phyloP scores from a whole-genome alignment of 2,888 invertebrate genomes.

The Trimorus sp. region DNA sequence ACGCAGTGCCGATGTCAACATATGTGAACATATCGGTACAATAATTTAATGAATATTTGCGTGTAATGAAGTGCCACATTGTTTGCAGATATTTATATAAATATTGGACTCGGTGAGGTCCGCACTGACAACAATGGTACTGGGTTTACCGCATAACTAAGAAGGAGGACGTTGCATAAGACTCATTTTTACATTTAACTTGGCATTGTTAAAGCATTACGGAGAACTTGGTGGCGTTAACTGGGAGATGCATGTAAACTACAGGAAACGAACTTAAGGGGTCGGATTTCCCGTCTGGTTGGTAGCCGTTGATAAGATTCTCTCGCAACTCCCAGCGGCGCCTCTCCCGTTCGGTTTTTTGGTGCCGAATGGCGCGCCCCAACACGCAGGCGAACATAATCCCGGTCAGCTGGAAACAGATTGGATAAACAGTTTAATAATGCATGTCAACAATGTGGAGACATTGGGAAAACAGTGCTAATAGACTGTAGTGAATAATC shows the following conservation, averaged over 20 bases:
- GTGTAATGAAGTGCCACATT: no score
- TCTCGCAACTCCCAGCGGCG: slow-evolving; percentile 87
- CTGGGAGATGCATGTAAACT: slow-evolving; percentile 75
- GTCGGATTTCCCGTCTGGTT: slow-evolving; percentile 78
- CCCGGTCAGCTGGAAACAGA: slow-evolving; percentile 87
- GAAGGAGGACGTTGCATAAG: no score
- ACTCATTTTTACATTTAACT: neutral
- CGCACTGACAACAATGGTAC: no score
- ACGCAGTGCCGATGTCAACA: no score
- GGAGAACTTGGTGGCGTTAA: slow-evolving; percentile 63
- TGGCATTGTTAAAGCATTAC: slow-evolving; percentile 42
- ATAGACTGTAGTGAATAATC: no score
- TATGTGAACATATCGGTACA: no score
- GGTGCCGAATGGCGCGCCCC: slow-evolving; percentile 91
- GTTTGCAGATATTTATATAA: no score
- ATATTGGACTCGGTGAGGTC: no score
- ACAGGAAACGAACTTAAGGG: slow-evolving; percentile 76
- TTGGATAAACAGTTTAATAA: neutral
- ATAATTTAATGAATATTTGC: neutral
- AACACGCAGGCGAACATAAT: slow-evolving; percentile 94
- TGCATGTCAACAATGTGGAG: no score
- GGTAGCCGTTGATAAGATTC: slow-evolving; percentile 82
- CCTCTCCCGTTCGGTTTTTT: slow-evolving; percentile 88
- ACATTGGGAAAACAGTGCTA: no score
- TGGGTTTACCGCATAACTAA: no score